Conservation (phyloP, 1,140 invertebrate species). For the Hydropsyche tenuis region DNA sequence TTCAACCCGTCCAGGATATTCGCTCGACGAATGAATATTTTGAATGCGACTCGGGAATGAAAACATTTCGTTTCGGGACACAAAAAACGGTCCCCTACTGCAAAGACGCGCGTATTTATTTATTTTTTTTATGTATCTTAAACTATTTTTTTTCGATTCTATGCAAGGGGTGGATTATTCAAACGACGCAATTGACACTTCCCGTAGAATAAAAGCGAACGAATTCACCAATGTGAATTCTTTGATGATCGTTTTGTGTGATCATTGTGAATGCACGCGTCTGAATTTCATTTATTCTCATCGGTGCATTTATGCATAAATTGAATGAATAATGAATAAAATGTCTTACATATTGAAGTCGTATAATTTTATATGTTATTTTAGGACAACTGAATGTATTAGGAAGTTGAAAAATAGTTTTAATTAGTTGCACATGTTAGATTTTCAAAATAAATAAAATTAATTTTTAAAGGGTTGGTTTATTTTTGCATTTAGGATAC, state of each 20-base stretch:
- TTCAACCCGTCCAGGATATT: slow-evolving; percentile 29
- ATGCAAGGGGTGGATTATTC: slow-evolving; percentile 44
- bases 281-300: background rate
- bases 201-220: background rate
- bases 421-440: background rate
- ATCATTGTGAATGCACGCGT: background rate
- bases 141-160: slow-evolving; percentile 31
- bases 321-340: no score
- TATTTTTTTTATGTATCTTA: background rate
- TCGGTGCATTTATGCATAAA: no score
- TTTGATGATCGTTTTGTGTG: slow-evolving; percentile 6
- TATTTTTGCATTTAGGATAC: no score
- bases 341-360: no score
- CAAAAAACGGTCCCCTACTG: slow-evolving; percentile 4
- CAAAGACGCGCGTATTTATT: slow-evolving; percentile 24
- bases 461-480: background rate
- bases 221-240: slow-evolving; percentile 33
- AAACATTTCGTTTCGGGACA: slow-evolving; percentile 27
- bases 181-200: slow-evolving; percentile 49
- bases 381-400: background rate
- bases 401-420: background rate
- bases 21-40: slow-evolving; percentile 18
- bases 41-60: slow-evolving; percentile 34
- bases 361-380: slow-evolving; percentile 16
- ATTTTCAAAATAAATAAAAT: background rate